Evolutionary conservation across 2,113 vertebrate genomes (phyloP).

Genomic region (Desmodus rotundus): DNA sequence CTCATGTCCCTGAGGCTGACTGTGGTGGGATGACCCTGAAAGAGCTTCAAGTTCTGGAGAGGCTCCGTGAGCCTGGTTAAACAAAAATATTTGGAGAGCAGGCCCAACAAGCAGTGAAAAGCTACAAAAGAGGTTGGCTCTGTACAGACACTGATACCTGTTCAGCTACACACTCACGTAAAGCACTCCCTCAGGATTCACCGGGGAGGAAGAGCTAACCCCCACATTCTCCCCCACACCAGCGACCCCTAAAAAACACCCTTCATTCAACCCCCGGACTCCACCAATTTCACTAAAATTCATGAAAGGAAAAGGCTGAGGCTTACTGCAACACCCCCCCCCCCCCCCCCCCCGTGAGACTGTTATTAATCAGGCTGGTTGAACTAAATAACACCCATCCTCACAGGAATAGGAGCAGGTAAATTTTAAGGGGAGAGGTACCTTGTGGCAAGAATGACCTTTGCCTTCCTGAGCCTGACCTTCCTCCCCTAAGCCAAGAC

Average conservation of each 20-base stretch:
- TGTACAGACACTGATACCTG: fast-evolving
- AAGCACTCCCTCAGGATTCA: not conserved
- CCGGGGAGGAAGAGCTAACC: not conserved
- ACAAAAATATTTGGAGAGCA: not conserved
- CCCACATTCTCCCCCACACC: fast-evolving
- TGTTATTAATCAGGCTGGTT: constrained; percentile 29
- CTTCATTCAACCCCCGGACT: not conserved
- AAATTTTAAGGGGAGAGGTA: constrained; percentile 50
- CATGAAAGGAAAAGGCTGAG: not conserved
- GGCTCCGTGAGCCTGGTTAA: not conserved
- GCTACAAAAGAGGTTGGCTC: not conserved
- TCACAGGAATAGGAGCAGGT: constrained; percentile 32
- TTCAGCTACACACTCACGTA: fast-evolving
- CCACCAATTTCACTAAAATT: not conserved
- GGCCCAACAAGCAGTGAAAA: not conserved
- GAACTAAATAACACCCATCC: constrained; percentile 48
- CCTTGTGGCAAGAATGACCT: not conserved
- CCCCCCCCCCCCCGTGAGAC: not conserved
- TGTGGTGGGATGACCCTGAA: not conserved
- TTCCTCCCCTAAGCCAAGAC: not conserved
- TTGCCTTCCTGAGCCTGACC: constrained; percentile 4
- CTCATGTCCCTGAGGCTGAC: not conserved
- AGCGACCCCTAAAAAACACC: not conserved
- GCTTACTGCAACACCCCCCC: not conserved
- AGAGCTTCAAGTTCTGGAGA: not conserved